Evolutionary conservation across 1,140 invertebrate species (phyloP), one percentile per base, ranked within the genome.

Genomic region (Uloborus diversus): DNA sequence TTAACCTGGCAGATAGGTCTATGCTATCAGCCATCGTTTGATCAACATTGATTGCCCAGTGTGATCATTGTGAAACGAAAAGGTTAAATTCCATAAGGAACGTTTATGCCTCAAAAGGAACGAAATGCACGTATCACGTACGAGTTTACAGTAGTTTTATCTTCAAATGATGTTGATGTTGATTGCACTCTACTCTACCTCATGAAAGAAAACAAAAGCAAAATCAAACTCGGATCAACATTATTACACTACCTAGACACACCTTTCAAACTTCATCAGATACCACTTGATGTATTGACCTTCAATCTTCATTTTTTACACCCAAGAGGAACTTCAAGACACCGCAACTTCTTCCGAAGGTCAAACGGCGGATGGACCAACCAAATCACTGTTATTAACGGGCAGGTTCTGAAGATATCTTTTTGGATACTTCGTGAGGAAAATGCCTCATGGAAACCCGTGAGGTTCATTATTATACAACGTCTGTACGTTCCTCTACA

Each of bases 401-500:
- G 9, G 37, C 37, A 42, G 9, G 9, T 9, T 42, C 17, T 42
- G 37, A 17, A 42, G 37, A 42, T 42, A 9, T 42, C n/a, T 17
- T 42, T 42, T 42, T 17, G 37, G 37, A 0, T 42, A 17, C 37
- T n/a, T n/a, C n/a, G n/a, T n/a, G n/a, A 42, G 37, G 37, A 13
- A 42, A 42, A 42, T 42, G 17, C 17, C 37, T 9, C 17, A 42
- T 42, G 17, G 56, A 47, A 37, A 17, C 13, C 23, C 64, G 9
- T 42, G 37, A 49, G 20, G 30, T 57, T 68, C 56, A 70, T 70
- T 70, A 70, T 70, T 70, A 70, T 70, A 70, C 68, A 56, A 27
- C 32, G 68, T 33, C 32, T 42, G 37, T 42, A 1, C 56, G 53
- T 73, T 49, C 47, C 32, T 27, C 30, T 32, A 20, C 23, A 20